Conservation (phyloP, 2,888 invertebrate genomes). For the Erpobdella octoculata region DNA sequence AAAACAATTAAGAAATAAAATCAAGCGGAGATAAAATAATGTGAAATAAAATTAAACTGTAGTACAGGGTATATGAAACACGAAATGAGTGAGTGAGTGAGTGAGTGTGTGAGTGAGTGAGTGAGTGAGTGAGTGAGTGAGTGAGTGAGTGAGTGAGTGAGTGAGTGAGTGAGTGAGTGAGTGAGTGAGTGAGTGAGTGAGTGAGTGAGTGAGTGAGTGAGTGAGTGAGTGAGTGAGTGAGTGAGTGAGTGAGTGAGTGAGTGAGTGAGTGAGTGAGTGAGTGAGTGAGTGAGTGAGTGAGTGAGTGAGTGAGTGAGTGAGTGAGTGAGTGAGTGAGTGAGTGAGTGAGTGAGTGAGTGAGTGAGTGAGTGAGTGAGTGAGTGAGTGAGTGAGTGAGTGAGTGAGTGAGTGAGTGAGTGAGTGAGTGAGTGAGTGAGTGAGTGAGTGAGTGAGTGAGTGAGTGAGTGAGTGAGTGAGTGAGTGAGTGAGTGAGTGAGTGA, state of each 20-base stretch:
- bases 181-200: conserved; percentile 11
- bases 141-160: conserved; percentile 20
- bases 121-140: conserved; percentile 3
- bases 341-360: conserved; percentile 18
- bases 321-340: conserved; percentile 23
- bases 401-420: neutral
- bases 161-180: neutral
- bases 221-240: conserved; percentile 26
- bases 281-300: conserved; percentile 5
- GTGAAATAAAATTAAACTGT: too few species aligned
- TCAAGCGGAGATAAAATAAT: too few species aligned
- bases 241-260: conserved; percentile 11
- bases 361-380: conserved; percentile 17
- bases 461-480: conserved; percentile 7
- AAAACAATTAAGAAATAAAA: too few species aligned
- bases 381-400: neutral
- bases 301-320: conserved; percentile 19
- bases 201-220: conserved; percentile 19
- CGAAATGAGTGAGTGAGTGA: conserved; percentile 7
- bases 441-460: conserved; percentile 3
- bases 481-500: neutral
- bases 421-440: neutral
- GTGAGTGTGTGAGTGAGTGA: conserved; percentile 9
- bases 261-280: conserved; percentile 17
- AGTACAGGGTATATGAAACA: too few species aligned